Evolutionary conservation across 2,113 vertebrate genomes (phyloP).

Genomic region (Circaetus gallicus): DNA sequence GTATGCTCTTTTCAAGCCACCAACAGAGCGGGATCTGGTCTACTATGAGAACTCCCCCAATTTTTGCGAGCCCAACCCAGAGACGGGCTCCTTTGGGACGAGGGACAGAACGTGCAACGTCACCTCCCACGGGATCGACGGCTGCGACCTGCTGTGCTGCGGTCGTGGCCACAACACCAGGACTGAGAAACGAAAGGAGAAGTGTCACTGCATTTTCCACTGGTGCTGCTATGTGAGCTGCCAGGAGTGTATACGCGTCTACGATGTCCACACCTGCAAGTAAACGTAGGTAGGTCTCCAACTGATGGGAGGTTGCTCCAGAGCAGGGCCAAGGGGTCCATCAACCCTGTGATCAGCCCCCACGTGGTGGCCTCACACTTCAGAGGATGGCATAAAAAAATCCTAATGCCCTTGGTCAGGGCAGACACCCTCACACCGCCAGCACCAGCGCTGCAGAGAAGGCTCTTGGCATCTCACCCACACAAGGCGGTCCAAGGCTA

Average conservation of each 20-base stretch:
- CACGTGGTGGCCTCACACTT: neutral
- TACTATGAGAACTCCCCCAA: slow-evolving; percentile 98
- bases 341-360: neutral
- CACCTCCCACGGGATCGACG: slow-evolving; percentile 96
- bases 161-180: slow-evolving; percentile 96
- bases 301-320: neutral
- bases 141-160: slow-evolving; percentile 96
- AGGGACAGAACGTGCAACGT: slow-evolving; percentile 94
- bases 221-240: slow-evolving; percentile 99
- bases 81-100: slow-evolving; percentile 96
- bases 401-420: neutral
- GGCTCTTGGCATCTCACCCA: neutral
- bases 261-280: slow-evolving; percentile 98
- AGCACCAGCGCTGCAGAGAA: neutral
- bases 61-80: slow-evolving; percentile 95
- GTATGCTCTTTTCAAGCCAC: slow-evolving; percentile 95
- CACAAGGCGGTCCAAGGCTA: neutral
- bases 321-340: neutral
- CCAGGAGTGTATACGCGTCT: slow-evolving; percentile 93
- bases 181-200: slow-evolving; percentile 97
- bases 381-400: neutral
- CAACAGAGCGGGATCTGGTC: slow-evolving; percentile 93
- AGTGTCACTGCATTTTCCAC: slow-evolving; percentile 99
- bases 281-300: slow-evolving; percentile 59
- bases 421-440: neutral